These are phyloP conservation scores for Neoaliturus tenellus DNA, from an alignment of 2,888 invertebrate species.

Conservation along the genomic window DNA sequence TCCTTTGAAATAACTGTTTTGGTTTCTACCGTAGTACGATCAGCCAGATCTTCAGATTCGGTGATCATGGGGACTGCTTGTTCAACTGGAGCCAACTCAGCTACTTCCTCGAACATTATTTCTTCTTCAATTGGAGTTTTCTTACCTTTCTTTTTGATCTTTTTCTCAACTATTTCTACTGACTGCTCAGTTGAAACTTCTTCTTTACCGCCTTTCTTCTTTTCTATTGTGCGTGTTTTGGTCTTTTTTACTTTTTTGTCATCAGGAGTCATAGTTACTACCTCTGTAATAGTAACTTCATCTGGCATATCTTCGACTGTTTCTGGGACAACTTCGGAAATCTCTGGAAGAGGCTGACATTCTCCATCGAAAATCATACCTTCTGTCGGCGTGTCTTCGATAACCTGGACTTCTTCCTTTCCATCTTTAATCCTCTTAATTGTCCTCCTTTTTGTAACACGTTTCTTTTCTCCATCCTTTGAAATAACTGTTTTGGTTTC, in stretches of 20 bases:
- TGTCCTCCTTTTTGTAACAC: slow-evolving; percentile 52
- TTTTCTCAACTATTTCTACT: slow-evolving; percentile 26
- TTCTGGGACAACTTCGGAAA: slow-evolving; percentile 39
- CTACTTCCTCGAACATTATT: slow-evolving; percentile 54
- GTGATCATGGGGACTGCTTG: slow-evolving; percentile 8
- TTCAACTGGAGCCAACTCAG: slow-evolving; percentile 23
- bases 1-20: slow-evolving; percentile 58
- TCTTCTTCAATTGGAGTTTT: slow-evolving; percentile 28
- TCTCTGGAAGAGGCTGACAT: slow-evolving; percentile 18
- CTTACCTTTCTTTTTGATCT: slow-evolving; percentile 65
- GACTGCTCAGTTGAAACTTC: slow-evolving; percentile 58
- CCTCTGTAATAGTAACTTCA: slow-evolving; percentile 58
- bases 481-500: slow-evolving; percentile 8
- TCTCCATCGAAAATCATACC: slow-evolving; percentile 36
- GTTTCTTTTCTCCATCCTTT: slow-evolving; percentile 36
- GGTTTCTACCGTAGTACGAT: slow-evolving; percentile 70
- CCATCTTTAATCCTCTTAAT: slow-evolving; percentile 61
- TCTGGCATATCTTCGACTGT: slow-evolving; percentile 54
- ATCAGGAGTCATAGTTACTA: slow-evolving; percentile 66
- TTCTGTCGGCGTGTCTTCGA: slow-evolving; percentile 54
- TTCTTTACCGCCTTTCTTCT: slow-evolving; percentile 60
- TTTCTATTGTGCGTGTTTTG: slow-evolving; percentile 57
- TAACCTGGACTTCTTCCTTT: slow-evolving; percentile 58
- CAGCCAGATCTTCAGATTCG: slow-evolving; percentile 72
- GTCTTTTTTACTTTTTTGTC: slow-evolving; percentile 57